These are phyloP conservation scores for Stenodema calcarata DNA, from an alignment of 2,888 invertebrate genomes.

Conservation along the genomic window DNA sequence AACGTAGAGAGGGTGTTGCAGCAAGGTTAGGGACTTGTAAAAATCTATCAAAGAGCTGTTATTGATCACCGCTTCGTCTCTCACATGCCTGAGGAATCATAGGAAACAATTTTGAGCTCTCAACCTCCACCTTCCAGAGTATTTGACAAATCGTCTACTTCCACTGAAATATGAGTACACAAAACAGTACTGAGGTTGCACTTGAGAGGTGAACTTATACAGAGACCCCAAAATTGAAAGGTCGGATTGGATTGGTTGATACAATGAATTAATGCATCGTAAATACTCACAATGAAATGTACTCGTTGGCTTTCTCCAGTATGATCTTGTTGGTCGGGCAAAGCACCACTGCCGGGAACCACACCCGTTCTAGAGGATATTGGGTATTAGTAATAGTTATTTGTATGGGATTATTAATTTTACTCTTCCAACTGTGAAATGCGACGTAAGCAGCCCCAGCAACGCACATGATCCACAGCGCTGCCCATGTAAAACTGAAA, in stretches of 20 bases:
- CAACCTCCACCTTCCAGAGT: too few relatives aligned
- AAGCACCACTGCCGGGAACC: constrained; percentile 59
- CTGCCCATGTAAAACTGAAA: constrained; percentile 40
- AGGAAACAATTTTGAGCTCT: too few relatives aligned
- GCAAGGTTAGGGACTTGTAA: constrained; percentile 54
- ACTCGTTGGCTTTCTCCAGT: constrained; percentile 31
- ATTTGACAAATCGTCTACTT: too few relatives aligned
- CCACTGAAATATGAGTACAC: too few relatives aligned
- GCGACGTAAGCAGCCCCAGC: constrained; percentile 53
- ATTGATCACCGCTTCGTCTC: neutral
- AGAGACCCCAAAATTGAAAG: too few relatives aligned
- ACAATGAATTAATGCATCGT: neutral
- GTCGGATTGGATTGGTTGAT: too few relatives aligned
- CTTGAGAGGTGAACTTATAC: too few relatives aligned
- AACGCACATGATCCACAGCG: neutral
- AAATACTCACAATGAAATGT: constrained; percentile 24
- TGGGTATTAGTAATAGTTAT: constrained; percentile 58
- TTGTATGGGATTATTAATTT: constrained; percentile 57
- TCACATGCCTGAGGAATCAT: constrained; percentile 41
- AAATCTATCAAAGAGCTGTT: constrained; percentile 3
- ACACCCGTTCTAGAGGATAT: constrained; percentile 57
- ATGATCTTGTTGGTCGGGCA: constrained; percentile 57
- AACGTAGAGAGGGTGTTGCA: constrained; percentile 57
- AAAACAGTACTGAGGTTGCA: too few relatives aligned
- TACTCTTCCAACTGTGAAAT: constrained; percentile 57